phyloP scores from a whole-genome alignment of 2,888 invertebrate species.

The Cheilosia vulpina region DNA sequence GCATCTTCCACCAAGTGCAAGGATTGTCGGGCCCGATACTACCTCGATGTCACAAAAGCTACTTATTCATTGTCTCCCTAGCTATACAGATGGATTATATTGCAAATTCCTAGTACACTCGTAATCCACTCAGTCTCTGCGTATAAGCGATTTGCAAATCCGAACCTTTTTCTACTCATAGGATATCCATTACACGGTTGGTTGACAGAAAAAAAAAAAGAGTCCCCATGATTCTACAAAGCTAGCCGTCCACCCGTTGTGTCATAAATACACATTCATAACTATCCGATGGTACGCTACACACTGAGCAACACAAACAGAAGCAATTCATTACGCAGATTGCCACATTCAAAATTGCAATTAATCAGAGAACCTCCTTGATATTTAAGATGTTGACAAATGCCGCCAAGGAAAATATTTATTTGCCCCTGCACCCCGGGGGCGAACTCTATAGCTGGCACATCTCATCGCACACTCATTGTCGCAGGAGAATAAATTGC shows the following conservation, averaged over 20 bases:
- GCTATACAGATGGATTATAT: slow-evolving; percentile 43
- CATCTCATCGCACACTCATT: slow-evolving; percentile 62
- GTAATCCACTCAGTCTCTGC: slow-evolving; percentile 15
- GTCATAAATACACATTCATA: slow-evolving; percentile 68
- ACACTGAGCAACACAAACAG: slow-evolving; percentile 29
- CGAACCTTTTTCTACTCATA: slow-evolving; percentile 15
- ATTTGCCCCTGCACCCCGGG: slow-evolving; percentile 37
- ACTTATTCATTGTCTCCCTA: slow-evolving; percentile 43
- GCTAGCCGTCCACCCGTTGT: slow-evolving; percentile 42
- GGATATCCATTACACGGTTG: slow-evolving; percentile 25
- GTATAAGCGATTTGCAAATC: slow-evolving; percentile 37
- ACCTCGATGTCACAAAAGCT: neutral
- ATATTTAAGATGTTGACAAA: slow-evolving; percentile 73
- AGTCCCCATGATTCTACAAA: slow-evolving; percentile 35
- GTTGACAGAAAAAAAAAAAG: slow-evolving; percentile 15
- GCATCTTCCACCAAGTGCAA: neutral
- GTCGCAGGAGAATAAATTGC: slow-evolving; percentile 72
- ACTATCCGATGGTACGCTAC: slow-evolving; percentile 37
- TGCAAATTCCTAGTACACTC: slow-evolving; percentile 2
- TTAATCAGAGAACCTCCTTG: slow-evolving; percentile 66
- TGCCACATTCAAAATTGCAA: slow-evolving; percentile 64
- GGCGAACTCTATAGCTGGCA: slow-evolving; percentile 3
- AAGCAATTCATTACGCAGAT: slow-evolving; percentile 72
- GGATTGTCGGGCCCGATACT: neutral
- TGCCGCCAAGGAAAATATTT: slow-evolving; percentile 67